Evolutionary conservation across 2,797 vertebrate genomes (phyloP).

Genomic region (Parambassis ranga): DNA sequence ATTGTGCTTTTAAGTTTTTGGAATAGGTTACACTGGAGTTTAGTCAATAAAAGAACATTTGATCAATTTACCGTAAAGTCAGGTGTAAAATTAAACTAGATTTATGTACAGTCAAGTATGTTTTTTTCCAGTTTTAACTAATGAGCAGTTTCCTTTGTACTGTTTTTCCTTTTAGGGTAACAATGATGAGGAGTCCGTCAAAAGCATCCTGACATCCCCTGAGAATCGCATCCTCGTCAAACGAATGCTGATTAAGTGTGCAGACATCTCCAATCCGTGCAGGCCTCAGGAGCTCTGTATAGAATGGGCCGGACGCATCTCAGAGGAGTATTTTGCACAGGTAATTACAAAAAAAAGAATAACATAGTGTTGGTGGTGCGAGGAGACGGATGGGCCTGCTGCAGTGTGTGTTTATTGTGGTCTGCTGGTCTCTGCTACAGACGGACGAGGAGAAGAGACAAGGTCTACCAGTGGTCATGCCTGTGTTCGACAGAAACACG

Average conservation of each 20-base stretch:
- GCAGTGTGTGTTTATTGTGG: background rate
- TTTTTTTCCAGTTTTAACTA: too few species aligned
- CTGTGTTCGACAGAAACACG: slow-evolving; percentile 94
- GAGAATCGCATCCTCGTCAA: slow-evolving; percentile 96
- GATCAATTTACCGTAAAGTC: too few species aligned
- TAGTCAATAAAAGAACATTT: background rate
- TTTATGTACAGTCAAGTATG: too few species aligned
- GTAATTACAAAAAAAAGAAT: slow-evolving; percentile 63
- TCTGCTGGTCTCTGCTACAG: slow-evolving; percentile 74
- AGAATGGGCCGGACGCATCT: slow-evolving; percentile 96
- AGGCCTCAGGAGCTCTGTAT: slow-evolving; percentile 90
- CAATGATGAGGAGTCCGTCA: slow-evolving; percentile 81
- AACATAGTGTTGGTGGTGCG: background rate
- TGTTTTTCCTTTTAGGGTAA: slow-evolving; percentile 68
- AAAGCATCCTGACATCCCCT: slow-evolving; percentile 85
- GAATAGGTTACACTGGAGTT: background rate
- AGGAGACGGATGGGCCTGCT: background rate
- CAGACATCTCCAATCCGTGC: slow-evolving; percentile 96
- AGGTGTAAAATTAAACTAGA: too few species aligned
- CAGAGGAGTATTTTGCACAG: slow-evolving; percentile 98
- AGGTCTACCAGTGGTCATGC: slow-evolving; percentile 94
- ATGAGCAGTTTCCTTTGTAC: slow-evolving; percentile 1
- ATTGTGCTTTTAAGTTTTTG: background rate
- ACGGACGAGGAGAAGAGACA: slow-evolving; percentile 95
- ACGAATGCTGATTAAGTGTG: slow-evolving; percentile 96